Conservation (phyloP, 1,140 invertebrate genomes). For the Drosophila kepulauana region DNA sequence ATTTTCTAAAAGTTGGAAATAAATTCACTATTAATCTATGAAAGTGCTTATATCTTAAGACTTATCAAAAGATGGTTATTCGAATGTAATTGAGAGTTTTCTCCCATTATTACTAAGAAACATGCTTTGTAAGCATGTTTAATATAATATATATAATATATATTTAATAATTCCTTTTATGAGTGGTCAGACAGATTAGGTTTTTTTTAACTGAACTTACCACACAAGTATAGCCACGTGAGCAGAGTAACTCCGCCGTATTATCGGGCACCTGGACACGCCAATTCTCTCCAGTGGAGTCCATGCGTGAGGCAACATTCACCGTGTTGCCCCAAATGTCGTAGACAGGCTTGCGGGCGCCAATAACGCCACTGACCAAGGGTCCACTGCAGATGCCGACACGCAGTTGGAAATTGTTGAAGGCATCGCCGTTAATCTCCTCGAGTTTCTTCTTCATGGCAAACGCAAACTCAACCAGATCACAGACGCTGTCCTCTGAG, state of each 20-base stretch:
- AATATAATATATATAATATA: too few relatives aligned
- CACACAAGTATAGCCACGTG: constrained; percentile 81
- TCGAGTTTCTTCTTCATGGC: constrained; percentile 95
- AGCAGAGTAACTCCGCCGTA: constrained; percentile 88
- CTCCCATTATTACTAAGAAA: too few relatives aligned
- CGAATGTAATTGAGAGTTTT: too few relatives aligned
- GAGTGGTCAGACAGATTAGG: too few relatives aligned
- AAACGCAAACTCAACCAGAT: constrained; percentile 96
- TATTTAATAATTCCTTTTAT: too few relatives aligned
- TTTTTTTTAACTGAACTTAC: constrained; percentile 41
- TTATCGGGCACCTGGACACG: constrained; percentile 95
- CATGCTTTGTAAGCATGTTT: too few relatives aligned
- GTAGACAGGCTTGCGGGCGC: constrained; percentile 98
- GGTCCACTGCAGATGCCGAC: constrained; percentile 98
- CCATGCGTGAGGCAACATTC: constrained; percentile 97
- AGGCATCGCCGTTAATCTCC: constrained; percentile 97
- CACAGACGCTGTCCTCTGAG: constrained; percentile 92
- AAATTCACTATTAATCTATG: too few relatives aligned
- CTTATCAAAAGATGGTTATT: neutral
- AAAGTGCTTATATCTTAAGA: too few relatives aligned
- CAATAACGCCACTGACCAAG: constrained; percentile 98
- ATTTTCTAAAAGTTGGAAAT: too few relatives aligned
- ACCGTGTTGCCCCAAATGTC: constrained; percentile 99
- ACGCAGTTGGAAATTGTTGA: constrained; percentile 97
- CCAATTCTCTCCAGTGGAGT: constrained; percentile 94